Percentiles rank a stretch among this genome's conserved stretches.
Evolutionary conservation across 2,888 invertebrate species (phyloP).

Genomic region (Netelia virgata): DNA sequence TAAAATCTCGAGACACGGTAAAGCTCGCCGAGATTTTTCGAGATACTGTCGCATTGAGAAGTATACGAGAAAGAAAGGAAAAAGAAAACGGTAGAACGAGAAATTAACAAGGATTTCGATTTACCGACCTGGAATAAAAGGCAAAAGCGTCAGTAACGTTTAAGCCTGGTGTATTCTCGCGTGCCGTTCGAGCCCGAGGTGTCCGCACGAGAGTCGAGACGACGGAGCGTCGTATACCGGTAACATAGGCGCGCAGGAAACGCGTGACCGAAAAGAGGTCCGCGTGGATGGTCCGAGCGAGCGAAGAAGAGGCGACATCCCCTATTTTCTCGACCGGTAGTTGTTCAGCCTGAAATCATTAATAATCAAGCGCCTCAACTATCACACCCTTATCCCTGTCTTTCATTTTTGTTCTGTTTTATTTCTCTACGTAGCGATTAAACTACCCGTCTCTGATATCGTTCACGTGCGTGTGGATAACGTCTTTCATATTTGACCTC

Average conservation of each 20-base stretch:
- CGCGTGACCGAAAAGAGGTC: slow-evolving; percentile 38
- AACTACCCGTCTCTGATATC: slow-evolving; percentile 29
- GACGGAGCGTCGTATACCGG: not conserved
- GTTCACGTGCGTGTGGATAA: slow-evolving; percentile 10
- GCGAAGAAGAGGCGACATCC: slow-evolving; percentile 10
- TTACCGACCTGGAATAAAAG: not conserved
- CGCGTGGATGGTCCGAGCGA: not conserved
- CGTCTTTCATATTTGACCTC: slow-evolving; percentile 55
- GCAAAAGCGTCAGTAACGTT: not conserved
- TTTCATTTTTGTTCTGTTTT: not conserved
- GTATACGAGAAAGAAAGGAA: slow-evolving; percentile 2
- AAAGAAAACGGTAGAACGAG: not conserved
- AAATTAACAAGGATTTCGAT: not conserved
- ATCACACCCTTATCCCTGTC: not conserved
- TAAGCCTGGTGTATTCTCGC: slow-evolving; percentile 34
- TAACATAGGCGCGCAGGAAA: not conserved
- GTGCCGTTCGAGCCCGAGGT: slow-evolving; percentile 15
- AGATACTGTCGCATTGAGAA: not conserved
- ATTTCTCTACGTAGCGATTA: not conserved
- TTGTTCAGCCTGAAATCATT: slow-evolving; percentile 44
- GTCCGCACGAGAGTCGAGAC: slow-evolving; percentile 26
- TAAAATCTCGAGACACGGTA: too few species aligned
- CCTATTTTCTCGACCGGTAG: not conserved
- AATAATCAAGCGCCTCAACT: slow-evolving; percentile 37
- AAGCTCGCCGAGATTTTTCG: not conserved